A percentile compares a stretch with the other conserved stretches of the same genome.
Conservation (phyloP, 2,888 invertebrate species). For the Xestobium rufovillosum region DNA sequence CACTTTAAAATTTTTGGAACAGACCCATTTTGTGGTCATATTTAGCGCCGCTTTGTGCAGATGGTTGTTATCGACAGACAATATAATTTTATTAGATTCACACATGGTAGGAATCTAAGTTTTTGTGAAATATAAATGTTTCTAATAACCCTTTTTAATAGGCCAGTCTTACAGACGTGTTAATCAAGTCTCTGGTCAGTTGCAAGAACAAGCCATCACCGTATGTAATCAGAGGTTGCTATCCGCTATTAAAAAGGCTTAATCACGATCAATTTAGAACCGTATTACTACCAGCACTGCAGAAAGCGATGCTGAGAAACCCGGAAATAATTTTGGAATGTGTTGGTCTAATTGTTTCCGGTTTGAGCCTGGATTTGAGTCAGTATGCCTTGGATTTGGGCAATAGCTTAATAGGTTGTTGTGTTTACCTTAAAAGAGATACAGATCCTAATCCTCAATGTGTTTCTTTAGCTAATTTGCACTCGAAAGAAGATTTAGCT, state of each 20-base stretch:
- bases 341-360: constrained; percentile 67
- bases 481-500: constrained; percentile 75
- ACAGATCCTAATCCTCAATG: too few species aligned
- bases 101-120: constrained; percentile 48
- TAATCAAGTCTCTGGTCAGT: constrained; percentile 69
- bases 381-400: constrained; percentile 70
- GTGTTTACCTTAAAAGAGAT: too few species aligned
- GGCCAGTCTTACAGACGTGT: constrained; percentile 63
- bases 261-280: constrained; percentile 63
- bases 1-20: constrained; percentile 41
- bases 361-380: constrained; percentile 68
- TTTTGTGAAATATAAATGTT: neutral
- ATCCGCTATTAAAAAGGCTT: constrained; percentile 56
- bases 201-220: constrained; percentile 68
- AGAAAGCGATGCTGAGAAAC: constrained; percentile 86
- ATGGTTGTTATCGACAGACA: constrained; percentile 47
- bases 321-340: constrained; percentile 85
- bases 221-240: constrained; percentile 59
- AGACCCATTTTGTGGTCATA: constrained; percentile 50
- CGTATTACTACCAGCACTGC: constrained; percentile 71
- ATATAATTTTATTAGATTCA: constrained; percentile 43
- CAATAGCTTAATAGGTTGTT: constrained; percentile 73
- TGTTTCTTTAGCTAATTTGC: constrained; percentile 59
- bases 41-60: constrained; percentile 58
- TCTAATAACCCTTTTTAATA: too few species aligned